phyloP scores from a whole-genome alignment of 2,113 vertebrate species.

The Etia nguti region DNA sequence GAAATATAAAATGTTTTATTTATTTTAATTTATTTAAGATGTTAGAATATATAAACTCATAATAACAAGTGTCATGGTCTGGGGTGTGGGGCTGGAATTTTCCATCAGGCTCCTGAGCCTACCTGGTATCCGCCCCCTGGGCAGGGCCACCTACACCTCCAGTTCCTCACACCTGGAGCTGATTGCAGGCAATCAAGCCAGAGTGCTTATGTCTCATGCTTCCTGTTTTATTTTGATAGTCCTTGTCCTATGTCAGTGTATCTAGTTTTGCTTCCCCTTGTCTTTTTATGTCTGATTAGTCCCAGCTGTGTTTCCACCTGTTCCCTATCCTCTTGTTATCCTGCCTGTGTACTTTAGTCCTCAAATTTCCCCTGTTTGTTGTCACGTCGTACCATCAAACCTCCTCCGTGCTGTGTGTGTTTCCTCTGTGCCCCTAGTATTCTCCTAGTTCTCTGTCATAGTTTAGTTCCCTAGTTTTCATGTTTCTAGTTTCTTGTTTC shows the following conservation, averaged over 20 bases:
- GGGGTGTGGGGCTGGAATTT: no score
- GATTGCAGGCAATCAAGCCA: no score
- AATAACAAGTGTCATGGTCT: no score
- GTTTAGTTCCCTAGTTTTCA: neutral
- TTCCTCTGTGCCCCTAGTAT: accelerated
- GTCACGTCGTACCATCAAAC: accelerated
- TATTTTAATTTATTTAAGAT: neutral
- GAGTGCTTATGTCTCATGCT: neutral
- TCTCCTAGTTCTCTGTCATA: accelerated
- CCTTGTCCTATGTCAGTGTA: neutral
- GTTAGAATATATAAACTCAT: neutral
- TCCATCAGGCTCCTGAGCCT: no score
- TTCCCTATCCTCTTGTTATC: neutral
- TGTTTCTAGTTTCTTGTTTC: neutral
- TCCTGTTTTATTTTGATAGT: neutral
- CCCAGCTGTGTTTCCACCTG: neutral
- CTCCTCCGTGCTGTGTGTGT: accelerated
- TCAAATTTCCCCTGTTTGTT: neutral
- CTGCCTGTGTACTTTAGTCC: neutral
- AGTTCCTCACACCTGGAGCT: no score
- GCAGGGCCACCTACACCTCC: no score
- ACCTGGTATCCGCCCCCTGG: no score
- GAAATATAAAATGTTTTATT: neutral
- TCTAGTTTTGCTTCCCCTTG: neutral
- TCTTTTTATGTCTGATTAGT: neutral